Percentiles rank a stretch among this genome's conserved stretches.
Evolutionary conservation across 2,113 vertebrate species (phyloP).

Genomic region (Corythornis vintsioides): DNA sequence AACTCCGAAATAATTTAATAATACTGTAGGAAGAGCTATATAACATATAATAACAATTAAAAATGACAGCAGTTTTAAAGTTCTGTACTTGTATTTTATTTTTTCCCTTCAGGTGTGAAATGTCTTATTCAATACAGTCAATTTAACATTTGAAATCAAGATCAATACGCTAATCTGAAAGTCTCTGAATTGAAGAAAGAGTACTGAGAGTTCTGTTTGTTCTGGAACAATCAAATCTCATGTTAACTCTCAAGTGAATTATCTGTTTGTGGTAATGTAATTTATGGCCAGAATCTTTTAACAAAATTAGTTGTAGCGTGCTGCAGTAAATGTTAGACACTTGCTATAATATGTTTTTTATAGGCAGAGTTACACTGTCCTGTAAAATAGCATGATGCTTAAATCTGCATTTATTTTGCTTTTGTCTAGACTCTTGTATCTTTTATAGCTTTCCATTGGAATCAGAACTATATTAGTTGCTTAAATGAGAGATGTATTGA

Average conservation of each 20-base stretch:
- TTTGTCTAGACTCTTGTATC: not conserved
- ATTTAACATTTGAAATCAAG: not conserved
- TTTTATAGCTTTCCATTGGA: constrained; percentile 26
- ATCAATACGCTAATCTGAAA: not conserved
- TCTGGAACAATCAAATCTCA: not conserved
- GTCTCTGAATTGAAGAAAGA: not conserved
- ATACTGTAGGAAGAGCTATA: not conserved
- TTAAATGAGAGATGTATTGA: constrained; percentile 10
- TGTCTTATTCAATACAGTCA: not conserved
- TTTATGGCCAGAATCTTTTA: not conserved
- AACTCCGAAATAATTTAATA: not conserved
- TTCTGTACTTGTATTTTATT: not conserved
- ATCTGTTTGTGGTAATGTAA: not conserved
- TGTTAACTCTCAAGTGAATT: not conserved
- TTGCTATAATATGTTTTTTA: not conserved
- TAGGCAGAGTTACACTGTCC: not conserved
- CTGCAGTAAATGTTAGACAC: not conserved
- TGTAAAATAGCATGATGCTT: not conserved
- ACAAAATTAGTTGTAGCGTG: not conserved
- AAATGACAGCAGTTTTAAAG: not conserved
- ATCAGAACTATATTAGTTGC: not conserved
- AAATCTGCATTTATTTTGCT: constrained; percentile 16
- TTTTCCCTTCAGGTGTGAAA: not conserved
- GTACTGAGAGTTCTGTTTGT: not conserved
- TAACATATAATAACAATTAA: not conserved